Base-by-base conservation (phyloP, 2,888 invertebrate species). In the Cacoxenus indagator region DNA sequence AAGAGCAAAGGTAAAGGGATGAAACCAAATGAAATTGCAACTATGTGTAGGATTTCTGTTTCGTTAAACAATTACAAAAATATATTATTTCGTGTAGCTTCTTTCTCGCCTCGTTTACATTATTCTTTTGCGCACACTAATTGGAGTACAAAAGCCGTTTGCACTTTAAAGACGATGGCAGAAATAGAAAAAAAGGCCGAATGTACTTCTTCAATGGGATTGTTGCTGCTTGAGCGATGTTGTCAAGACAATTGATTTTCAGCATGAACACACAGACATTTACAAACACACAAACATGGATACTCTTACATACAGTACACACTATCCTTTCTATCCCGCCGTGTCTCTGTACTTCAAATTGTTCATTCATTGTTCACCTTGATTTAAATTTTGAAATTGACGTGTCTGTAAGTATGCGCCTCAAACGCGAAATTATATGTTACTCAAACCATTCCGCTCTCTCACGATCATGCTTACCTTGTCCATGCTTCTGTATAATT, bases 11-110 rank as follows among this genome's bases (percentile, higher is more conserved):
- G 45, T 8, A 62, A 62, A 62, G 61, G 61, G 61, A 62, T 62
- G 61, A 62, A 62, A 62, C 45, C 24, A 62, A 62, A 62, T 62
- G 45, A 45, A 62, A 62, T 62, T 62, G 61, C 61, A 62, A 62
- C 61, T 62, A 62, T 51, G 17, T 51, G 37, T 51, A 19, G 51
- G 17, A 51, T 62, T 62, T 62, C 61, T 62, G 61, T 62, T 62
- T 62, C 61, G 61, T 62, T 62, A 43, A 62, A 62, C 61, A 62
- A 43, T 62, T 62, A 62, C 61, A 62, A 51, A 51, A 19, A 22
- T 3, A 51, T 8, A 37, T n/a, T 43, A n/a, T n/a, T n/a, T n/a
- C n/a, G n/a, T n/a, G n/a, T 37, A 14, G 31, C 31, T 48, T 22
- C 51, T 51, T 22, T 9, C 6, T 51, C 22, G n/a, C n/a, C 22